A percentile compares a stretch with the other conserved stretches of the same genome.
These are phyloP conservation scores for Muntiacus reevesi DNA, from an alignment of 2,113 vertebrate genomes.

Conservation along the genomic window DNA sequence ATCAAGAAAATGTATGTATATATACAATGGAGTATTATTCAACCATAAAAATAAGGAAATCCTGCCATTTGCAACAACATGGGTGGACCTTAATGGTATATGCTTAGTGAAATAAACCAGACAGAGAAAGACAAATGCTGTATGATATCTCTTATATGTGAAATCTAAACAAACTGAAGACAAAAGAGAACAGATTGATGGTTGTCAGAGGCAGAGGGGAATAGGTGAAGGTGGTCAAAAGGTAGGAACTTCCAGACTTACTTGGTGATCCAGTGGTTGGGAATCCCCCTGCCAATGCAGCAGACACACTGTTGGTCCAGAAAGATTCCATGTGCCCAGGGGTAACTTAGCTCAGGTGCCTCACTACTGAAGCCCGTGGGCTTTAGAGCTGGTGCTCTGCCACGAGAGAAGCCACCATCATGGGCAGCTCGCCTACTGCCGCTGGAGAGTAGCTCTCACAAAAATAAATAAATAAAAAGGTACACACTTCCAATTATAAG, in stretches of 20 bases:
- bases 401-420: not conserved
- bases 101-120: not conserved
- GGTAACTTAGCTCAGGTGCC: not conserved
- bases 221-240: not conserved
- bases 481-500: not conserved
- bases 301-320: not conserved
- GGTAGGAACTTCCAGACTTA: not conserved
- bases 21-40: not conserved
- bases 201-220: not conserved
- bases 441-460: not conserved
- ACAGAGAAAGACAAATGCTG: not conserved
- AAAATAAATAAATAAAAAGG: not conserved
- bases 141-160: not conserved
- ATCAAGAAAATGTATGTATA: not conserved
- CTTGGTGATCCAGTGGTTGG: not conserved
- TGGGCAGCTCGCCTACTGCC: not conserved
- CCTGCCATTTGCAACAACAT: not conserved
- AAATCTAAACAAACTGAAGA: not conserved
- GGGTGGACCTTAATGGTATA: not conserved
- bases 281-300: not conserved
- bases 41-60: not conserved
- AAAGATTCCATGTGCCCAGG: not conserved
- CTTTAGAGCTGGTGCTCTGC: not conserved
- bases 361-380: fast-evolving
- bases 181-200: not conserved